Evolutionary conservation across 2,797 vertebrate species (phyloP).

Genomic region (Lepilemur septentrionalis): DNA sequence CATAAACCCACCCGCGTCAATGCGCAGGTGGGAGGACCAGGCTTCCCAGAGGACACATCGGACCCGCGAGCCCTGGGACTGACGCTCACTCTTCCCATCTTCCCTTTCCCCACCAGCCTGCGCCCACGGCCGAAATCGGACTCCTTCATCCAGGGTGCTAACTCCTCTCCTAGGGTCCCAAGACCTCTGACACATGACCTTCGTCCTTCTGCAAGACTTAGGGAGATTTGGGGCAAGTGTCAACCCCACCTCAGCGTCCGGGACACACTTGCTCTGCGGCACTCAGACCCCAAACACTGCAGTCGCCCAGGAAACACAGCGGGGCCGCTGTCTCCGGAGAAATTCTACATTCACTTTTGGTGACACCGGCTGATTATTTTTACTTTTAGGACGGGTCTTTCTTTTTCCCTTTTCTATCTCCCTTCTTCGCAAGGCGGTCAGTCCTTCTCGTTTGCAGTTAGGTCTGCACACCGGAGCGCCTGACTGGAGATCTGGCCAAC

Average conservation of each 20-base stretch:
- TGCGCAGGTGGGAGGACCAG: rapidly evolving
- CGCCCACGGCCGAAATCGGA: rapidly evolving
- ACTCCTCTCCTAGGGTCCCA: not conserved
- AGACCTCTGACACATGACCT: not conserved
- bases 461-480: not conserved
- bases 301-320: no score
- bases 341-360: not conserved
- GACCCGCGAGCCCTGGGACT: rapidly evolving
- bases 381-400: rapidly evolving
- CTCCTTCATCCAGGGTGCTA: rapidly evolving
- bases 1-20: rapidly evolving
- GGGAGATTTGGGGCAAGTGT: not conserved
- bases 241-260: rapidly evolving
- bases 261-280: no score
- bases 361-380: not conserved
- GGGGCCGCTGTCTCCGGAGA: not conserved
- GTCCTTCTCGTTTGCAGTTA: not conserved
- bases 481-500: rapidly evolving
- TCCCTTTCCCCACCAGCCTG: not conserved
- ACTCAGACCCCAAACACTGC: rapidly evolving
- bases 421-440: not conserved
- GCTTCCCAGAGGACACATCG: rapidly evolving
- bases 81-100: no score
- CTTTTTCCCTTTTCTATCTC: not conserved
- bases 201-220: not conserved